Conservation (phyloP, 2,797 vertebrate genomes). For the Megaceryle alcyon region DNA sequence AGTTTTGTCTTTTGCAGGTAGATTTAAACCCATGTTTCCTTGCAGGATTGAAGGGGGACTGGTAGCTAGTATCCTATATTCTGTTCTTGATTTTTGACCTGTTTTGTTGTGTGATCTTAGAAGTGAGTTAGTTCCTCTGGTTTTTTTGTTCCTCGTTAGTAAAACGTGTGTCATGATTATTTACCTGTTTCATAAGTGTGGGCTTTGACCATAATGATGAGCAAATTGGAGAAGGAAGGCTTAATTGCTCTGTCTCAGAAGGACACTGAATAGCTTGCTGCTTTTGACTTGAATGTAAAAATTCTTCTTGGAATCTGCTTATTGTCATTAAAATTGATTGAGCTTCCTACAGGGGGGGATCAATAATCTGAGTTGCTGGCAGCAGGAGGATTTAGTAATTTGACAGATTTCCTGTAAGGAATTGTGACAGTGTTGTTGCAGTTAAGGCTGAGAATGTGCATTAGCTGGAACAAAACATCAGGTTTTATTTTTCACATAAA, state of each 20-base stretch:
- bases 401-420: conserved; percentile 21
- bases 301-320: conserved; percentile 2
- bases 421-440: background rate
- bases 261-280: background rate
- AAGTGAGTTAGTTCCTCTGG: background rate
- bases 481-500: background rate
- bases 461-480: background rate
- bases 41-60: background rate
- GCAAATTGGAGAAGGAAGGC: background rate
- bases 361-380: background rate
- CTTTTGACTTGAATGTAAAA: background rate
- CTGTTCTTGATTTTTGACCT: background rate
- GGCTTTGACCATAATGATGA: background rate
- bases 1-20: background rate
- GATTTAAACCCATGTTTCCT: background rate
- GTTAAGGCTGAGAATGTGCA: background rate
- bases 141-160: background rate
- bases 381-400: background rate
- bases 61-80: background rate
- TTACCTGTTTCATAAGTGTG: background rate
- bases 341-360: background rate
- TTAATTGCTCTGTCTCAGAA: background rate
- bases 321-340: background rate
- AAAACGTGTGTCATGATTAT: background rate
- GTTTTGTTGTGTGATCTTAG: background rate